Conservation (phyloP, 2,113 vertebrate species). For the Cygnus buccinator region DNA sequence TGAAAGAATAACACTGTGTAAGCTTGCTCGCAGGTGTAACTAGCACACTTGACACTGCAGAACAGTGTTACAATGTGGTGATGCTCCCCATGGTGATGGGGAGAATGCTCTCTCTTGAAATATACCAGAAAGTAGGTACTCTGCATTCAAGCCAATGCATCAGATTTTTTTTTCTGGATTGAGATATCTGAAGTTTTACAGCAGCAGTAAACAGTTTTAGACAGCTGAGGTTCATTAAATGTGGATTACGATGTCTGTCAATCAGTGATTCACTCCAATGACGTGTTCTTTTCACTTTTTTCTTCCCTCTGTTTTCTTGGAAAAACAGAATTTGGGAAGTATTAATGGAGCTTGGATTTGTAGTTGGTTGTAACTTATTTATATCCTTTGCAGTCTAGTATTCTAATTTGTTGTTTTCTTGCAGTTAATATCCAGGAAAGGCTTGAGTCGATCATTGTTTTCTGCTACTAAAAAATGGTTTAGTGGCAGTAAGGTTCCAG, state of each 20-base stretch:
- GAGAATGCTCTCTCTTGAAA: background rate
- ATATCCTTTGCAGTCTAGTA: background rate
- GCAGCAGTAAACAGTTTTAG: background rate
- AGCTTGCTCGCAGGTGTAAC: background rate
- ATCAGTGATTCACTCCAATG: background rate
- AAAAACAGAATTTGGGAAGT: background rate
- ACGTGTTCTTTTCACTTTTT: background rate
- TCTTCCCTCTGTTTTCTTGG: background rate
- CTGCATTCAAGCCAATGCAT: background rate
- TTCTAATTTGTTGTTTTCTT: conserved; percentile 20
- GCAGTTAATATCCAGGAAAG: conserved; percentile 95
- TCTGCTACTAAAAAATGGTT: conserved; percentile 99
- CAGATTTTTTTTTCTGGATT: background rate
- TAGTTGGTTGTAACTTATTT: background rate
- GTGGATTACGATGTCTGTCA: background rate
- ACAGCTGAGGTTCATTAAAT: background rate
- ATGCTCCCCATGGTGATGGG: background rate
- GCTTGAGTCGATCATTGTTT: conserved; percentile 94
- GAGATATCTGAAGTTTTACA: background rate
- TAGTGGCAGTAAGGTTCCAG: conserved; percentile 94
- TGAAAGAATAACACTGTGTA: background rate
- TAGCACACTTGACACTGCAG: background rate
- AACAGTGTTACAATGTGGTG: accelerated
- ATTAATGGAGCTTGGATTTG: background rate
- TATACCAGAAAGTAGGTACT: background rate